Base-by-base conservation (phyloP, 1,140 invertebrate species). In the Euwallacea fornicatus region DNA sequence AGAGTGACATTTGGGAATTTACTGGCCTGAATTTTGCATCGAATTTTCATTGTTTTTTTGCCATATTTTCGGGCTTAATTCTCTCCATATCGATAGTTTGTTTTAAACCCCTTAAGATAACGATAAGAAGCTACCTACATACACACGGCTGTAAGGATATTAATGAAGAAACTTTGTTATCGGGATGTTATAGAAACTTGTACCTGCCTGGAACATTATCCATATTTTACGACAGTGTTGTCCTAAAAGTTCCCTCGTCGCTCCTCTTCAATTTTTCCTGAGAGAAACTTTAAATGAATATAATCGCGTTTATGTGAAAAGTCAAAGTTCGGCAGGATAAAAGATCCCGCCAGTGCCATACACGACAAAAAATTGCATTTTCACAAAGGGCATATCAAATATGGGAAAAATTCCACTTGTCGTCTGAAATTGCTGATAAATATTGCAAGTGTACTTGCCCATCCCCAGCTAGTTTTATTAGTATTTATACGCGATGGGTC, bases 361-460 rank as follows among this genome's bases (percentile, higher is more conserved):
- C 2, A 47, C 6, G 46, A 47, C 9, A 9, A 47, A 10, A 47
- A 47, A 10, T 9, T 13, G n/a, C 46, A 9, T 13, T 47, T 13
- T 47, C n/a, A 47, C n/a, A 47, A 10, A 6, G 21, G 21, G 21
- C 4, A 33, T 33, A 33, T 33, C 21, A 33, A 33, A 33, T 33
- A 47, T 13, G 46, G n/a, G n/a, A 47, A 47, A 9, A 47, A 47
- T 10, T 47, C 46, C 6, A 10, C 46, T 47, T 47, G n/a, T 13
- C 6, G n/a, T 47, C n/a, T 9, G 53, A 73, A 70, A 70, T 73
- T 66, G 61, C 72, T 70, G 42, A 70, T 73, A 73, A 73, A 73
- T 73, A 73, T 73, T 73, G 66, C 61, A 73, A 60, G 66, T 69
- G 72, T 50, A 69, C 59, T 60, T 61, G 47, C 61, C 46, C 42